A percentile compares a stretch with the other conserved stretches of the same genome.
Conservation (phyloP, 2,113 vertebrate species). For the Rhipidura dahli region DNA sequence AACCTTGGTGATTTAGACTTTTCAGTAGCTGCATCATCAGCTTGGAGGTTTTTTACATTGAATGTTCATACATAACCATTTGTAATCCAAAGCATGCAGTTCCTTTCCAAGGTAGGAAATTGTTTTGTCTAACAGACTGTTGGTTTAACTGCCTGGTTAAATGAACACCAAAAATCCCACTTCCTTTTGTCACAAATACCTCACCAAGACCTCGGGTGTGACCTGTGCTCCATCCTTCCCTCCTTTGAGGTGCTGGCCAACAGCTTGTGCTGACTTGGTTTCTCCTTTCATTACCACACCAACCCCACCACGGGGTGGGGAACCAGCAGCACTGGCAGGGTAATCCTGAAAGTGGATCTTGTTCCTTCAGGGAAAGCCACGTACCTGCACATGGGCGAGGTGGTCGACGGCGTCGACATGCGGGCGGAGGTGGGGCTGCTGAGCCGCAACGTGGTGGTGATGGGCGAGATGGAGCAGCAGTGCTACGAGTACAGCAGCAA, state of each 20-base stretch:
- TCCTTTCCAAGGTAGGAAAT: background rate
- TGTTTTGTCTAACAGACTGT: background rate
- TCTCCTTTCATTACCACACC: background rate
- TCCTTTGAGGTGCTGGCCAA: background rate
- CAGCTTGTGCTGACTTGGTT: background rate
- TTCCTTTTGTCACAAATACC: background rate
- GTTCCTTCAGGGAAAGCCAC: conserved; percentile 79
- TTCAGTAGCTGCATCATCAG: background rate
- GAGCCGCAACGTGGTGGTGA: conserved; percentile 83
- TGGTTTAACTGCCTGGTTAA: background rate
- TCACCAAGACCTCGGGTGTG: background rate
- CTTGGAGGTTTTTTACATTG: background rate
- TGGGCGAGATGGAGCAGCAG: conserved; percentile 82
- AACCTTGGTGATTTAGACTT: background rate
- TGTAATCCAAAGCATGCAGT: background rate
- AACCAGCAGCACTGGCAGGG: background rate
- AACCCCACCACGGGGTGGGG: background rate
- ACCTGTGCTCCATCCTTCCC: background rate
- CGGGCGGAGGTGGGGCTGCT: conserved; percentile 93
- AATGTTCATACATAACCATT: background rate
- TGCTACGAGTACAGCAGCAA: conserved; percentile 85
- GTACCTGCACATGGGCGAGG: conserved; percentile 86
- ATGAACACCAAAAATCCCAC: background rate
- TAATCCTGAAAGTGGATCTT: background rate
- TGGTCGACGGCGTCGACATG: conserved; percentile 91